Base-by-base conservation (phyloP, 2,113 vertebrate species). In the Oryzias melastigma region DNA sequence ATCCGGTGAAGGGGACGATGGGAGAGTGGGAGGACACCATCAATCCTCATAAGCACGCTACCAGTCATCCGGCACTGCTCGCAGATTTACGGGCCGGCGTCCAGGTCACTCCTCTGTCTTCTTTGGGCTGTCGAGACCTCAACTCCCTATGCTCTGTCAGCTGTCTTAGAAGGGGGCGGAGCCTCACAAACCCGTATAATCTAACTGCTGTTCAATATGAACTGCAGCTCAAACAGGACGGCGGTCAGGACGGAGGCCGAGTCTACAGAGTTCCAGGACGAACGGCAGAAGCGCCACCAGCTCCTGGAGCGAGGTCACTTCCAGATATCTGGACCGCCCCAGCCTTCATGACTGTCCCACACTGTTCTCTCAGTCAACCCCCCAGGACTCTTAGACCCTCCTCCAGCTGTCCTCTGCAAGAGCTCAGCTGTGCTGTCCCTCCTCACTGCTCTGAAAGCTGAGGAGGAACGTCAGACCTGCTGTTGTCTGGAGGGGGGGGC, bases 311-410 rank as follows among this genome's bases (percentile, higher is more conserved):
- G 6, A 29, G 29, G 29, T 35, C 84, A 84, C 77, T 41, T 86
- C 82, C 90, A 91, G 85, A 88, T 89, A 88, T 86, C 88, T 73
- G 82, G 87, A 84, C 71, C 43, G 22, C 41, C 81, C 73, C 55
- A 51, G 72, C 69, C 75, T 77, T 73, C 59, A 64, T 76, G 59
- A 77, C 71, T 81, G 77, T 83, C 86, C 82, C 80, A 44, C 29
- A 75, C 77, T 79, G 87, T 70, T 70, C 69, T 69, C 63, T 76
- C 7, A 49, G 56, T 71, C 58, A 3, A 25, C 57, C 78, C 60
- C 78, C 18, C 19, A 49, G 73, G 71, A 65, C 22, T 6, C 41
- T 42, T 71, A 63, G 63, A 73, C 78, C 86, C 84, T 85, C 83
- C 81, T 85, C 81, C 71, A 77, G 60, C 75, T 63, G 77, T 77